Base-by-base conservation (phyloP, 2,888 invertebrate species). In the Hermaeophaga mercurialis region DNA sequence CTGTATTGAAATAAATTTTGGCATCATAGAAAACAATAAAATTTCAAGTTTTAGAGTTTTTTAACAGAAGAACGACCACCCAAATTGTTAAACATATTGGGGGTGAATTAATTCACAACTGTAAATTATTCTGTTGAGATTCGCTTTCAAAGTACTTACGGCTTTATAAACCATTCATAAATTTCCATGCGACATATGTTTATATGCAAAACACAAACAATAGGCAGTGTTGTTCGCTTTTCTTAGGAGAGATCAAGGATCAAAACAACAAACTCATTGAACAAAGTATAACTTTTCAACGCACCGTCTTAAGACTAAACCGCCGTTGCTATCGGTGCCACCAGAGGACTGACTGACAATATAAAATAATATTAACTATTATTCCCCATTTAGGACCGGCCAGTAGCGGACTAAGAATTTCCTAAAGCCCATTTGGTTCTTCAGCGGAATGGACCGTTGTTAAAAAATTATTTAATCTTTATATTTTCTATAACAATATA, bases 121-220 rank as follows among this genome's bases (percentile, higher is more conserved):
- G n/a, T n/a, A n/a, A n/a, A n/a, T n/a, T n/a, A n/a, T n/a, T n/a
- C n/a, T n/a, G n/a, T n/a, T n/a, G n/a, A n/a, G n/a, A n/a, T n/a
- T n/a, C n/a, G 22, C 6, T 22, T 22, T 22, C 3, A 12, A 31
- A 31, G 36, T 36, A 36, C 36, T 36, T 36, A 36, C 36, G 12
- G 11, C 12, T 31, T 11, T 31, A 11, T 31, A 3, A 12, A n/a
- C 11, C 11, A 9, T 12, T 36, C 8, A 36, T 17, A 36, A 36
- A 15, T 8, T 36, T 36, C 36, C 17, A 36, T 2, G 33, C 12
- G 33, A 33, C 33, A 14, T 36, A 36, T 36, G 36, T 36, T 36
- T 36, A 36, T 17, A 36, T 36, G 17, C 36, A 17, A 36, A 36
- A 17, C 36, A 36, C 36, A 36, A 36, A 36, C 48, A 48, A 38